Evolutionary conservation across 2,888 invertebrate genomes (phyloP).

Genomic region (Lordiphosa andalusiaca): DNA sequence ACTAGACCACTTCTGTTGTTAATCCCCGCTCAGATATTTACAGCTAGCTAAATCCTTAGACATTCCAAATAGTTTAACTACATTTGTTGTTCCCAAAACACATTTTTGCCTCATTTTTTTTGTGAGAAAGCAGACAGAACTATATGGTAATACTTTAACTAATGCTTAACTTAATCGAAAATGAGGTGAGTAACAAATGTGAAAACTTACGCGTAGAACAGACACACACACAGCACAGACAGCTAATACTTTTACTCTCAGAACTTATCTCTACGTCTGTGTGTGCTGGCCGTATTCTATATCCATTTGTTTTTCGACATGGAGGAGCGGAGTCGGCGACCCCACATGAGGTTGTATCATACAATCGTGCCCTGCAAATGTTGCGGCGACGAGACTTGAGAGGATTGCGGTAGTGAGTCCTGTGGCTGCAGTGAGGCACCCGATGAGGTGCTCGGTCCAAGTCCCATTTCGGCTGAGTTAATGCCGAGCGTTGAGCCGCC

Average conservation of each 20-base stretch:
- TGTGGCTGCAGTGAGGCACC: constrained; percentile 82
- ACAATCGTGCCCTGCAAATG: constrained; percentile 94
- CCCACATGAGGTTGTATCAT: constrained; percentile 97
- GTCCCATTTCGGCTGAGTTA: constrained; percentile 75
- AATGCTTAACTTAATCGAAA: constrained; percentile 12
- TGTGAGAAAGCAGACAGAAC: not conserved
- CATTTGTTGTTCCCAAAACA: constrained; percentile 79
- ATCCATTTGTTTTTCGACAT: constrained; percentile 83
- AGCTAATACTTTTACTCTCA: constrained; percentile 28
- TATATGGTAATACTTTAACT: not conserved
- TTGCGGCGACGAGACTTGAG: constrained; percentile 82
- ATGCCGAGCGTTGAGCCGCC: constrained; percentile 78
- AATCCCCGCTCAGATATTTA: constrained; percentile 42
- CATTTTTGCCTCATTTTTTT: constrained; percentile 56
- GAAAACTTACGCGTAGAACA: not conserved
- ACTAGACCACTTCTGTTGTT: constrained; percentile 22
- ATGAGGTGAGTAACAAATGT: constrained; percentile 5
- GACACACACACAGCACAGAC: constrained; percentile 41
- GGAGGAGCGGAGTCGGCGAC: constrained; percentile 91
- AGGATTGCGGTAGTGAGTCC: constrained; percentile 65
- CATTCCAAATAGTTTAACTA: constrained; percentile 74
- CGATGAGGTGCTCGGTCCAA: constrained; percentile 81
- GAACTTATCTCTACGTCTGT: constrained; percentile 66
- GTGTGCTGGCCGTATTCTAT: constrained; percentile 76
- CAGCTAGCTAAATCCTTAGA: constrained; percentile 49